Base-by-base conservation (phyloP, 2,113 vertebrate genomes). In the Dasyprocta punctata region DNA sequence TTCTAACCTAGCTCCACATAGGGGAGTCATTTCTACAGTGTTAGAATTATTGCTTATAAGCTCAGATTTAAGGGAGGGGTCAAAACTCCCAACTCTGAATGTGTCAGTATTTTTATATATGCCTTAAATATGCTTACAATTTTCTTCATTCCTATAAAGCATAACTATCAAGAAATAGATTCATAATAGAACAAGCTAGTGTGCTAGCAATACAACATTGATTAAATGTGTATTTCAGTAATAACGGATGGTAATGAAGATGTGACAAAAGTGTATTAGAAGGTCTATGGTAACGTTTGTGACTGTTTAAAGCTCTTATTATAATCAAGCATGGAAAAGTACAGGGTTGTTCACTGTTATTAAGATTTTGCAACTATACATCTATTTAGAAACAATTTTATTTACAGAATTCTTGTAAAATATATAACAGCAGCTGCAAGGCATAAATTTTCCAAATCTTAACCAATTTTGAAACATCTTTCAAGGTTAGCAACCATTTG, bases 351-450 rank as follows among this genome's bases (percentile, higher is more conserved):
- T 97, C 65, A 75, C 4, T 30, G 20, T 17, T 92, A 73, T 33
- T 65, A 90, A 87, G 22, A 28, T 77, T 86, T 67, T 67, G 47
- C 65, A 69, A 58, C 30, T 85, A 17, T 60, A 30, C 9, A 58
- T 11, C 54, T 84, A 56, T 65, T 93, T 92, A 54, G 84, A 93
- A 92, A 88, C 52, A 78, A 63, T 38, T 94, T 47, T 30, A 49
- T 86, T 91, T 97, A 61, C 67, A 73, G 83, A 94, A 96, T 89
- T 89, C 61, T 56, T 52, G 2, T n/a, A 75, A 88, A 47, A 61
- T 86, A 88, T 47, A 14, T 71, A 90, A 94, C 65, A 86, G 63
- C 14, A 44, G 17, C 89, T 77, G 0, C 0, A 88, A 80, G 41
- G 78, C 13, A 56, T 92, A 82, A 78, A 65, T 36, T 81, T 95